Base-by-base conservation (phyloP, 1,140 invertebrate genomes). In the Drosophila arawakana region DNA sequence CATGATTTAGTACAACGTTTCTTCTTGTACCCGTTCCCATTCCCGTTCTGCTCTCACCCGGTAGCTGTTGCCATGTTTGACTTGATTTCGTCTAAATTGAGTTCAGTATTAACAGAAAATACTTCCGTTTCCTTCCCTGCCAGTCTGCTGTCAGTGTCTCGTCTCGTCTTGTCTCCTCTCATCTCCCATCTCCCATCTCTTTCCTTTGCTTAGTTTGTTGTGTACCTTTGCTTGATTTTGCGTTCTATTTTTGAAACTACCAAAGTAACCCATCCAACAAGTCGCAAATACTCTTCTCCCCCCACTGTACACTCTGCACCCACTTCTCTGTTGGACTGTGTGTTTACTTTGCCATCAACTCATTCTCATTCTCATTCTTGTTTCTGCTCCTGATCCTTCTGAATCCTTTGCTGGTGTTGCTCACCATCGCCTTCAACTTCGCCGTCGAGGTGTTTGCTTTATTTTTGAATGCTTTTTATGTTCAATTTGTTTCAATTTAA, bases 401-500 rank as follows among this genome's bases (percentile, higher is more conserved):
- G 25, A 30, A 34, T 15, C 50, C 30, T 30, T 13, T 35, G 50
- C 13, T 34, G 25, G 18, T 21, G 47, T 11, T 49, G 18, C 50
- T 62, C 43, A 39, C 52, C 35, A 47, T 9, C 13, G 52, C 50
- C 54, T 66, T 61, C 44, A 6, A 21, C 55, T 65, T 58, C 13
- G 55, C 50, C 62, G 69, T 65, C 54, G 58, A 83, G 84, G 84
- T 88, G 85, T 88, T 88, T 88, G 84, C 80, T 77, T 89, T 88
- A 88, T 90, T 88, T 30, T 89, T 88, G 84, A 89, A 88, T 89
- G 84, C 78, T 88, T 88, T 88, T 88, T 88, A 88, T 88, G 84
- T 88, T 88, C 84, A 88, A 88, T 88, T 88, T 88, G 84, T 88
- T 88, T 88, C 84, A 89, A 88, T 88, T 88, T 88, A 88, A 89